Base-by-base conservation (phyloP, 2,113 vertebrate species). In the Onychostoma macrolepis region DNA sequence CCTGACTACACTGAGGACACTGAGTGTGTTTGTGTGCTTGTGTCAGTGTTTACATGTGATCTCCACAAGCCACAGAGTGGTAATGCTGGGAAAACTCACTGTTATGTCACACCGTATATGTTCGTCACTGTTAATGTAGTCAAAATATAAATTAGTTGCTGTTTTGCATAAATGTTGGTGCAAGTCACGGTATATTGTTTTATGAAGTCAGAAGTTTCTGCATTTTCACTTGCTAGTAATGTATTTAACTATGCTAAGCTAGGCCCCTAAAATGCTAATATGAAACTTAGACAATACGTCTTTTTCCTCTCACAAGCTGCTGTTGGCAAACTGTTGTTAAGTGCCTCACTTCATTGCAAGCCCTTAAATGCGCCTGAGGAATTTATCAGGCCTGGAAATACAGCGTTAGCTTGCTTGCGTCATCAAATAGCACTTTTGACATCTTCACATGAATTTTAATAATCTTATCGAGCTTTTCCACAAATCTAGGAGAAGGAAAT, bases 11-110 rank as follows among this genome's bases (percentile, higher is more conserved):
- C 65, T 36, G n/a, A 65, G 74, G 77, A 80, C 83, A 85, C 67
- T 45, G 75, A 76, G 78, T 75, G 36, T 87, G 82, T 90, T 56
- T 87, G 75, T 87, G 69, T 63, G 26, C 45, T 24, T 74, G 26
- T 82, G 36, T 65, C 21, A 21, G 45, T 71, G 26, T 74, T 53
- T 75, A 65, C 38, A 30, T 65, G 43, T 84, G 74, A 74, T 45
- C 48, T 63, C 33, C 76, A 80, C 30, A 61, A 61, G 26, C 78
- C 78, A 36, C 48, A 58, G 36, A 61, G 65, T 79, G 61, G 67
- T 38, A 38, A 67, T 53, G 7, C 80, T 86, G 85, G 88, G 83
- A 38, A 89, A 89, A 84, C 63, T 41, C 26, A 77, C 21, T 71
- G 72, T 84, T 84, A 72, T 72, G 82, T 84, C 67, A 84, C 67